phyloP scores from a whole-genome alignment of 2,888 invertebrate genomes.

The Parochlus steinenii region DNA sequence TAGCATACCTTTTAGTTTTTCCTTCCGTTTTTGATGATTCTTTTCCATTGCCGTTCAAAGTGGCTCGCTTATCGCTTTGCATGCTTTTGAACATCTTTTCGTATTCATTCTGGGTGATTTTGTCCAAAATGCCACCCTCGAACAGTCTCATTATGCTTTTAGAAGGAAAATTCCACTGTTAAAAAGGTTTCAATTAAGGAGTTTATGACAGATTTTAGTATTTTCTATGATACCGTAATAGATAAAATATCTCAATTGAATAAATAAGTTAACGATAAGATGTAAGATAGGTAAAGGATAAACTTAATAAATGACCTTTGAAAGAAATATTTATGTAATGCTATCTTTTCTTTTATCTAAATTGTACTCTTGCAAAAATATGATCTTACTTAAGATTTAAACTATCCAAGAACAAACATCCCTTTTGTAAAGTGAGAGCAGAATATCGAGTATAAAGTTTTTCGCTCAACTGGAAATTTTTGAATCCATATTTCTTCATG shows the following conservation, averaged over 20 bases:
- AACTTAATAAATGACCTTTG: not conserved
- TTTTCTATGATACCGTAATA: too few relatives aligned
- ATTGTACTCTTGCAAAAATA: conserved; percentile 14
- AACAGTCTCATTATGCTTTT: conserved; percentile 47
- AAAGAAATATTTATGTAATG: not conserved
- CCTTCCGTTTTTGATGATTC: conserved; percentile 22
- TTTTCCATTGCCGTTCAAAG: conserved; percentile 28
- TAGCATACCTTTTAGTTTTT: conserved; percentile 1
- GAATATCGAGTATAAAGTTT: conserved; percentile 63
- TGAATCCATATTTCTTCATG: conserved; percentile 52
- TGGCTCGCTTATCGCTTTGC: too few relatives aligned
- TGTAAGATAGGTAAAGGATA: too few relatives aligned
- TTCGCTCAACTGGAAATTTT: conserved; percentile 49
- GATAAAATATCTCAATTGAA: too few relatives aligned
- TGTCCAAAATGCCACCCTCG: conserved; percentile 57
- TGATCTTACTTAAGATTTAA: conserved; percentile 48
- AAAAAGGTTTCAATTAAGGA: conserved; percentile 1
- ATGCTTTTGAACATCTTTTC: conserved; percentile 45
- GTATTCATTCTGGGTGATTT: conserved; percentile 62
- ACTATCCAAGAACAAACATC: conserved; percentile 57
- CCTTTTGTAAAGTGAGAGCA: conserved; percentile 58
- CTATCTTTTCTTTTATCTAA: not conserved
- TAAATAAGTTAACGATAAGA: too few relatives aligned
- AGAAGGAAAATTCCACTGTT: conserved; percentile 1
- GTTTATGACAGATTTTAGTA: not conserved